phyloP scores from a whole-genome alignment of 2,797 vertebrate species.

The Crax fasciolata region DNA sequence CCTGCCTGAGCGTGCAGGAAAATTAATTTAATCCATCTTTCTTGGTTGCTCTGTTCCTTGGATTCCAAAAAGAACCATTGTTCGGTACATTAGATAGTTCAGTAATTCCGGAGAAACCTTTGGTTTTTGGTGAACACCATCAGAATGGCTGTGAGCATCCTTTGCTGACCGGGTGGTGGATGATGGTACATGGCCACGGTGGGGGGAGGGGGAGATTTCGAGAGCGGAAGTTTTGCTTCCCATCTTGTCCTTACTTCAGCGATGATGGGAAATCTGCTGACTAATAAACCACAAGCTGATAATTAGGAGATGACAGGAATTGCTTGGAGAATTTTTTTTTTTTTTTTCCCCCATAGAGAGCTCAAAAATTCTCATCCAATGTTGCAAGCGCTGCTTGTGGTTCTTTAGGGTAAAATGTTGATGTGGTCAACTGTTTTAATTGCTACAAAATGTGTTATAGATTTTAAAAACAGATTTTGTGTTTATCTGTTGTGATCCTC shows the following conservation, averaged over 20 bases:
- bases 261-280: slow-evolving; percentile 26
- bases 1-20: not conserved
- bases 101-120: slow-evolving; percentile 10
- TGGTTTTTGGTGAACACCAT: not conserved
- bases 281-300: slow-evolving; percentile 36
- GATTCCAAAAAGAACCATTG: slow-evolving; percentile 1
- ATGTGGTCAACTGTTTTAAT: slow-evolving; percentile 30
- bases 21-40: slow-evolving; percentile 1
- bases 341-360: not conserved
- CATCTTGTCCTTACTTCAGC: slow-evolving; percentile 32
- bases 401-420: slow-evolving; percentile 21
- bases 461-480: slow-evolving; percentile 45
- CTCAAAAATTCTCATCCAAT: slow-evolving; percentile 21
- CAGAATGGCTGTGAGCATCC: not conserved
- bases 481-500: slow-evolving; percentile 51
- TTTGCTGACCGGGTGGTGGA: not conserved
- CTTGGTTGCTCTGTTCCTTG: slow-evolving; percentile 26
- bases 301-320: slow-evolving; percentile 15
- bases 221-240: slow-evolving; percentile 51
- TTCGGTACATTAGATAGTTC: not conserved
- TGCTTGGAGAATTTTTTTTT: slow-evolving; percentile 30
- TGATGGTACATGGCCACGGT: not conserved
- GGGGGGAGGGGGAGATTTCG: slow-evolving; percentile 22
- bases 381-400: not conserved
- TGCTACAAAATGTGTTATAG: slow-evolving; percentile 18